phyloP scores from a whole-genome alignment of 2,888 invertebrate genomes.

The Apoderus coryli region DNA sequence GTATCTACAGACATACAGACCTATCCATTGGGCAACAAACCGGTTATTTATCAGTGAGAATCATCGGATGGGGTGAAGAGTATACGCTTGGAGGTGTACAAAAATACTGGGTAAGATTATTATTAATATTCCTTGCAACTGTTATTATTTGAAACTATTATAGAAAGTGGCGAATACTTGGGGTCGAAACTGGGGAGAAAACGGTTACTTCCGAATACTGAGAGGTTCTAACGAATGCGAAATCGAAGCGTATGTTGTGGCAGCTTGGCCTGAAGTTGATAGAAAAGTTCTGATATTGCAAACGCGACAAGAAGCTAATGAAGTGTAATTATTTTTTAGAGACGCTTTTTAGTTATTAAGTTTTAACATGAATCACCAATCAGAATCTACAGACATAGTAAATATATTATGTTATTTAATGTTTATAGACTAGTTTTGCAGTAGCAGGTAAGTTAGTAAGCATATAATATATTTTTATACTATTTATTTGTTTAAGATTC shows the following conservation, averaged over 20 bases:
- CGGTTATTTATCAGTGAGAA: conserved; percentile 80
- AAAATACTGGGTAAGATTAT: conserved; percentile 72
- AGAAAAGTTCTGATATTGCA: conserved; percentile 20
- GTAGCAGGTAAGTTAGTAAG: too few relatives aligned
- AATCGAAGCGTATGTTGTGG: conserved; percentile 81
- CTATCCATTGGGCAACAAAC: conserved; percentile 39
- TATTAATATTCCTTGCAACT: neutral
- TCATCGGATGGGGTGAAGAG: conserved; percentile 87
- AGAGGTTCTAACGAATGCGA: conserved; percentile 77
- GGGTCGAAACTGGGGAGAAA: conserved; percentile 85
- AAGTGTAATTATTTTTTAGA: too few relatives aligned
- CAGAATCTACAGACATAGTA: too few relatives aligned
- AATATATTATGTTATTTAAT: too few relatives aligned
- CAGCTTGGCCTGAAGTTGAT: conserved; percentile 46
- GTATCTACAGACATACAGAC: conserved; percentile 59
- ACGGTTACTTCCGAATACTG: conserved; percentile 76
- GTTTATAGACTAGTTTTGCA: too few relatives aligned
- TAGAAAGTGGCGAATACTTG: conserved; percentile 90
- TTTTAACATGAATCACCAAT: too few relatives aligned
- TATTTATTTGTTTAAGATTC: neutral
- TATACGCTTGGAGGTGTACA: conserved; percentile 37
- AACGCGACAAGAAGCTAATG: too few relatives aligned
- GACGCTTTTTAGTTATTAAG: too few relatives aligned
- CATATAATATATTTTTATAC: conserved; percentile 2
- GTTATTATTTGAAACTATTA: conserved; percentile 19